Evolutionary conservation across 2,113 vertebrate genomes (phyloP), one percentile per base, ranked within the genome.

Genomic region (Myotis yumanensis): DNA sequence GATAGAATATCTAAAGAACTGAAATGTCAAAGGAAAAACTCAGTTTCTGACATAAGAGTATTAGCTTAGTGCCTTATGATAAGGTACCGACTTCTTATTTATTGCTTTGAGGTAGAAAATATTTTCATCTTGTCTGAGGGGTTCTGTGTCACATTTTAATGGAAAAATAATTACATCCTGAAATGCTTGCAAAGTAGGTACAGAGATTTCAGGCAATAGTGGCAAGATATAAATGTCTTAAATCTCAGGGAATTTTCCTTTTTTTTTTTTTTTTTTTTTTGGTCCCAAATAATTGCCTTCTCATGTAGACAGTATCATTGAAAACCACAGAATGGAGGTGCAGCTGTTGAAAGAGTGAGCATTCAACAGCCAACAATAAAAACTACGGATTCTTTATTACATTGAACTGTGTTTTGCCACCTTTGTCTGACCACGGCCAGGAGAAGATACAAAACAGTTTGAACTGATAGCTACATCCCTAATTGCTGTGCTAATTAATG

Each of bases 161-260:
- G 52, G 64, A 79, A 96, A 97, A 94, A 92, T 92, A 95, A 93
- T 94, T 95, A 73, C 28, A 77, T 87, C 88, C 79, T 90, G 59
- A 79, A 97, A 82, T 82, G 32, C 66, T 54, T 85, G 3, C 40
- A 69, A 46, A 77, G 40, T 69, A 54, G 86, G 68, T 69, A 57
- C 15, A 57, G 68, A 64, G 64, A 88, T 86, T 93, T 93, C 7
- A 43, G 64, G 43, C 32, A 92, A 66, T 52, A 87, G 23, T 22
- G 8, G 51, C 7, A 37, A 93, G 40, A 82, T 14, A 40, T 23
- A 54, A 89, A 72, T 66, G 12, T 90, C 48, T 43, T 28, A 35
- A 81, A 66, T 72, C 76, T 88, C 46, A 94, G 90, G 89, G 30
- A 43, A 73, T 77, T 64, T 94, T 76, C 22, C 10, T 59, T 89